Percentiles rank a stretch among this genome's conserved stretches.
Conservation (phyloP, 2,113 vertebrate species). For the Typhlomys cinereus region DNA sequence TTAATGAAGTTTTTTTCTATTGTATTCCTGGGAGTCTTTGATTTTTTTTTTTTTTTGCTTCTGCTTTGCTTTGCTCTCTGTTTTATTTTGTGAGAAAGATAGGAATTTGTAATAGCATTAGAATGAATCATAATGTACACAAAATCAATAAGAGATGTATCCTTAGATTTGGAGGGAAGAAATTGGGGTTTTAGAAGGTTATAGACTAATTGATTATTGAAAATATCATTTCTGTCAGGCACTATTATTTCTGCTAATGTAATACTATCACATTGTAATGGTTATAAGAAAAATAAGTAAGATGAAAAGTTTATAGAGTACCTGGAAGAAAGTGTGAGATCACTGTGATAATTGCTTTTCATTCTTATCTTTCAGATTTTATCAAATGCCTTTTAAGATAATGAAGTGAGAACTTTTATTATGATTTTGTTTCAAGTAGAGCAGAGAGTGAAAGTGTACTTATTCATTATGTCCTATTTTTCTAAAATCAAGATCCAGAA, state of each 20-base stretch:
- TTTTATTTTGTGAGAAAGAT: background rate
- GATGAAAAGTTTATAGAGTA: background rate
- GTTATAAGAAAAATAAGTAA: background rate
- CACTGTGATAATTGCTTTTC: accelerated
- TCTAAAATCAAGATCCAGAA: background rate
- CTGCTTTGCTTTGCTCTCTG: too few relatives aligned
- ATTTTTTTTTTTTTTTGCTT: too few relatives aligned
- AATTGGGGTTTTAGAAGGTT: background rate
- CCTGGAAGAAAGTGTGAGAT: background rate
- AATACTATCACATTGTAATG: background rate
- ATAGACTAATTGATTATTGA: background rate
- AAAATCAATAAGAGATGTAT: background rate
- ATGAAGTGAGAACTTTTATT: background rate
- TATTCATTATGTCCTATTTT: conserved; percentile 2
- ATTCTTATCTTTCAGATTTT: background rate
- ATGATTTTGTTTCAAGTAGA: background rate
- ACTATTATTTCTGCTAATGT: background rate
- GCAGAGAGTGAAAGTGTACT: background rate
- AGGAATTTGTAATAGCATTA: background rate
- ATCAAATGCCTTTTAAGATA: background rate
- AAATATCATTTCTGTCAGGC: background rate
- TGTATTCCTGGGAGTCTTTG: too few relatives aligned
- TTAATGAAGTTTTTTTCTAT: too few relatives aligned
- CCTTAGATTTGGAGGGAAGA: background rate
- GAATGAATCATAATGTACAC: conserved; percentile 11